Evolutionary conservation across 2,113 vertebrate species (phyloP), one percentile per base, ranked within the genome.

Genomic region (Hemiscyllium ocellatum): DNA sequence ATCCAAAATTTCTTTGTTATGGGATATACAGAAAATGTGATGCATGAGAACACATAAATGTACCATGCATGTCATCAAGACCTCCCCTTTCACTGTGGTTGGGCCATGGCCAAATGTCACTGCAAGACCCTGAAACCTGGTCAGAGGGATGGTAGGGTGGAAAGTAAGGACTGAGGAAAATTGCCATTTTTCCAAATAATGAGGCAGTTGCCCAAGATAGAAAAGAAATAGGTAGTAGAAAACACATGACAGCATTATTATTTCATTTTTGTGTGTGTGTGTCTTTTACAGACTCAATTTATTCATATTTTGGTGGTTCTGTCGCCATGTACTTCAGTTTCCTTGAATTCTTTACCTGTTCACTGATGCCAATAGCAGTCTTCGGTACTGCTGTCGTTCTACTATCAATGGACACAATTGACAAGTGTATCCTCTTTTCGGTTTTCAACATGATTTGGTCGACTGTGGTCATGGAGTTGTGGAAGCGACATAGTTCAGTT

Each of bases 371-470:
- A 20, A 97, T 97, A 3, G 98, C 98, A 0, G 17, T 98, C 2
- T 96, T 98, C 86, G 98, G 98, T 15, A 65, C 97, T 22, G 10
- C 76, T 61, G 96, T 98, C 85, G 96, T 96, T 0, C 42, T 97
- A 96, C 97, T 98, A 95, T 96, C 98, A 96, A 96, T 96, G 0
- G 96, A 95, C 4, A 96, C 96, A 0, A 89, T 98, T 65, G 97
- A 97, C 24, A 97, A 97, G 85, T 97, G 98, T 96, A 97, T 98
- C 96, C 95, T 98, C 69, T 98, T 97, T 97, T 98, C 98, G 0
- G 72, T 97, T 65, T 98, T 98, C 96, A 98, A 97, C 96, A 98
- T 98, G 97, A 96, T 98, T 20, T 98, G 98, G 98, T 98, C 98
- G 95, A 98, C 98, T 0, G 96, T 98, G 56, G 94, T 98, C 68